A percentile compares a stretch with the other conserved stretches of the same genome.
Evolutionary conservation across 1,140 invertebrate species (phyloP).

Genomic region (Drosophila sproati): DNA sequence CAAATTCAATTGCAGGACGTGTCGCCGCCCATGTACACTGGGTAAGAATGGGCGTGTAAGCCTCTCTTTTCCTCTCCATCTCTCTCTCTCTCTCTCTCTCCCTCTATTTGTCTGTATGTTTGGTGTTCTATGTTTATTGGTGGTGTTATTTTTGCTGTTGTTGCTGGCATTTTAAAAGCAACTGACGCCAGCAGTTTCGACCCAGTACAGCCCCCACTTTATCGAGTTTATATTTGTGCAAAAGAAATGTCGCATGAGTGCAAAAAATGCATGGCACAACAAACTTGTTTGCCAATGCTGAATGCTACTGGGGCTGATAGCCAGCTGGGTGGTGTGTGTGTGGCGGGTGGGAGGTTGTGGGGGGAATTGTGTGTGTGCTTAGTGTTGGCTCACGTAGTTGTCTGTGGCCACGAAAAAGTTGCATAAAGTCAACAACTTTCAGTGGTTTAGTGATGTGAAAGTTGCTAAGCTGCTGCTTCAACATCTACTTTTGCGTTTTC

Average conservation of each 20-base stretch:
- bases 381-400: slow-evolving; percentile 68
- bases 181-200: slow-evolving; percentile 77
- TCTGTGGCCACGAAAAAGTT: slow-evolving; percentile 82
- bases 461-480: slow-evolving; percentile 64
- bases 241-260: slow-evolving; percentile 75
- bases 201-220: slow-evolving; percentile 52
- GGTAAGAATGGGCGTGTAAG: slow-evolving; percentile 48
- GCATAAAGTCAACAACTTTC: slow-evolving; percentile 82
- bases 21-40: slow-evolving; percentile 70
- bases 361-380: slow-evolving; percentile 19
- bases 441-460: slow-evolving; percentile 81
- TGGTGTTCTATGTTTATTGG: slow-evolving; percentile 27
- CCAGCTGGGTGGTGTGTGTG: slow-evolving; percentile 8
- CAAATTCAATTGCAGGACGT: slow-evolving; percentile 81
- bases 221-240: slow-evolving; percentile 72
- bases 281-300: slow-evolving; percentile 75
- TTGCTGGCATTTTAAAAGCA: slow-evolving; percentile 68
- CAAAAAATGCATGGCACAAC: slow-evolving; percentile 76
- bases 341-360: neutral
- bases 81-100: neutral
- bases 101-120: neutral
- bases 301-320: slow-evolving; percentile 20
- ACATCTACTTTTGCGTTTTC: slow-evolving; percentile 12
- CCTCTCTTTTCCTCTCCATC: slow-evolving; percentile 4
- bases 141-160: slow-evolving; percentile 20